Base-by-base conservation (phyloP, 2,113 vertebrate species). In the Etheostoma spectabile region DNA sequence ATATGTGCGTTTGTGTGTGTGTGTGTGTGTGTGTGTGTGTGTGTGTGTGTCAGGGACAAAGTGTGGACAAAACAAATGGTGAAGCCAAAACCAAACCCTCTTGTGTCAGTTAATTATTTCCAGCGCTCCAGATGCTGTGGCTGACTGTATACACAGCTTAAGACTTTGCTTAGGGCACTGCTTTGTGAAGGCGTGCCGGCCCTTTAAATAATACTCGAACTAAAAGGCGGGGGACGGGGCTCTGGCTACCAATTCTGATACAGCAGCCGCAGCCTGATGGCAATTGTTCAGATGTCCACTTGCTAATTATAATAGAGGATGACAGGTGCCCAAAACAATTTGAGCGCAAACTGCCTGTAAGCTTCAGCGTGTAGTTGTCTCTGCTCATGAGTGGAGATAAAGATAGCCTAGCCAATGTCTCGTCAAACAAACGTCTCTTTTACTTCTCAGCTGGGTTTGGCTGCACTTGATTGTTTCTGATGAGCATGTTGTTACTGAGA, bases 281-380 rank as follows among this genome's bases (percentile, higher is more conserved):
- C 91, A 94, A 93, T 94, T 94, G 92, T 93, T 91, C 91, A 93
- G 90, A 91, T 82, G 61, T 94, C 93, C 86, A 66, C 77, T 86
- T 79, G 84, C 88, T 95, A 94, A 94, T 95, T 95, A 91, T 91
- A 93, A 95, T 89, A 59, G 67, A 77, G 87, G 90, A 77, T 93
- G 94, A 94, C 93, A 94, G 93, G 91, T 94, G 94, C 93, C 90
- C 83, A 86, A 83, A 94, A 93, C 86, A 79, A 92, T 92, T 84
- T 89, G 87, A 88, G 84, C 30, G 75, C 83, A 89, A 87, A 83
- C 82, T 82, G 92, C 90, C 91, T 86, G 86, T 91, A 86, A 92
- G 88, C 85, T 84, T 79, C 84, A 64, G 87, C 48, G 76, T 81
- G 85, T 70, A 87, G 76, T 80, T 82, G 85, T 78, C 72, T 83